Evolutionary conservation across 2,797 vertebrate species (phyloP).

Genomic region (Meriones psammophilus): DNA sequence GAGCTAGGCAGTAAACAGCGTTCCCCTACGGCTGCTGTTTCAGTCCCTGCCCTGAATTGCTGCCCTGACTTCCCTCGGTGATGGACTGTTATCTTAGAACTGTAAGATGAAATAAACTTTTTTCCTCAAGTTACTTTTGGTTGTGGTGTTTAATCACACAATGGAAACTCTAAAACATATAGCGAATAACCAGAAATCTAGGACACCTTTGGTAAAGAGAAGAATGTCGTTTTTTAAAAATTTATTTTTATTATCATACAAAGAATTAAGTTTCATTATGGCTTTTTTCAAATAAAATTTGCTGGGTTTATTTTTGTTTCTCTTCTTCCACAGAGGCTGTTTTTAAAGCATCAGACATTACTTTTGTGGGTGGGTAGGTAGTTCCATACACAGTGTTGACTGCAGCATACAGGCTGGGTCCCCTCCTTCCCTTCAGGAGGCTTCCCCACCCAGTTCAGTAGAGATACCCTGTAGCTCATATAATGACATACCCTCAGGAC

Average conservation of each 20-base stretch:
- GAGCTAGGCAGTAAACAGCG: neutral
- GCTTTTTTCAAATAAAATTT: neutral
- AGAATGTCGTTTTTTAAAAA: neutral
- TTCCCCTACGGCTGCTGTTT: neutral
- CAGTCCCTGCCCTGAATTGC: neutral
- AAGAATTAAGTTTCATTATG: neutral
- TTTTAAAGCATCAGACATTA: slow-evolving; percentile 35
- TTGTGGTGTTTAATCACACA: neutral
- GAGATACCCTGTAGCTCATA: neutral
- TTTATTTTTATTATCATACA: neutral
- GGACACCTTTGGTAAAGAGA: neutral
- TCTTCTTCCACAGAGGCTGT: neutral
- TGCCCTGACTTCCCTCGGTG: neutral
- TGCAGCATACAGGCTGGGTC: neutral
- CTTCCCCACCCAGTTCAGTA: neutral
- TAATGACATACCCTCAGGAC: neutral
- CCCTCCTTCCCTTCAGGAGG: neutral
- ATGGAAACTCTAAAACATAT: too few relatives aligned
- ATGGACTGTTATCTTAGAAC: neutral
- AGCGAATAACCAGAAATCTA: neutral
- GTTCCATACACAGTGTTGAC: neutral
- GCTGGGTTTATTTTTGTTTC: neutral
- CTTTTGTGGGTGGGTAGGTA: neutral
- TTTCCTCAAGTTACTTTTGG: neutral
- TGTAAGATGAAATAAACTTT: neutral